These are phyloP conservation scores for Notoglanidium macrostoma DNA, from an alignment of 2,797 vertebrate genomes.

Conservation along the genomic window DNA sequence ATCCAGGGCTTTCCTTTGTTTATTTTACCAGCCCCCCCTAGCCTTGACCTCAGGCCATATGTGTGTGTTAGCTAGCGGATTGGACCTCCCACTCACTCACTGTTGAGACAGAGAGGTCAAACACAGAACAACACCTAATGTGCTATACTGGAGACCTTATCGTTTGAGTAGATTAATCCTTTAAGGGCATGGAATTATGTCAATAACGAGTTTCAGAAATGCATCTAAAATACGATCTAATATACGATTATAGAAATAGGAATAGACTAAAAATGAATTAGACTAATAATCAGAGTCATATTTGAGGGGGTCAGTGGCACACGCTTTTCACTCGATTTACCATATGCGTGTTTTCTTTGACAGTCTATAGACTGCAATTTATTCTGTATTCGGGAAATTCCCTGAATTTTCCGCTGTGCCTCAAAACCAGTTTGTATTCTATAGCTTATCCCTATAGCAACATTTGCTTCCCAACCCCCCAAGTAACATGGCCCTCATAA, in stretches of 20 bases:
- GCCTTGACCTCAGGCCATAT: conserved; percentile 47
- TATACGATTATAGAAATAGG: background rate
- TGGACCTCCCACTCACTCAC: conserved; percentile 45
- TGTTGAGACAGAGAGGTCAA: conserved; percentile 43
- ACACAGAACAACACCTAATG: conserved; percentile 30
- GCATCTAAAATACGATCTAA: background rate
- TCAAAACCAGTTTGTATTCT: background rate
- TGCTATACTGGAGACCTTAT: conserved; percentile 7
- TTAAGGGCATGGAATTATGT: background rate
- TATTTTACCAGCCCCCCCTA: conserved; percentile 63
- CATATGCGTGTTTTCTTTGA: background rate
- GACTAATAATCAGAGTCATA: background rate
- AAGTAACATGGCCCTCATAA: background rate
- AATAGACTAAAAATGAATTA: background rate
- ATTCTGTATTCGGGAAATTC: background rate
- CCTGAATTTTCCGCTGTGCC: background rate
- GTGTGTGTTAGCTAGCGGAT: conserved; percentile 41
- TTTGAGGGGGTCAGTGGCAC: background rate
- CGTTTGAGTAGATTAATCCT: background rate
- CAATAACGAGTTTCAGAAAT: background rate
- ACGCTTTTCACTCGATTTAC: no score
- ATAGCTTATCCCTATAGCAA: background rate
- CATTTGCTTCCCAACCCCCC: background rate
- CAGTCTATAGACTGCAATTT: background rate
- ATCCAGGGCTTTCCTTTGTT: conserved; percentile 62